phyloP scores from a whole-genome alignment of 2,113 vertebrate genomes.

The Abramis brama region DNA sequence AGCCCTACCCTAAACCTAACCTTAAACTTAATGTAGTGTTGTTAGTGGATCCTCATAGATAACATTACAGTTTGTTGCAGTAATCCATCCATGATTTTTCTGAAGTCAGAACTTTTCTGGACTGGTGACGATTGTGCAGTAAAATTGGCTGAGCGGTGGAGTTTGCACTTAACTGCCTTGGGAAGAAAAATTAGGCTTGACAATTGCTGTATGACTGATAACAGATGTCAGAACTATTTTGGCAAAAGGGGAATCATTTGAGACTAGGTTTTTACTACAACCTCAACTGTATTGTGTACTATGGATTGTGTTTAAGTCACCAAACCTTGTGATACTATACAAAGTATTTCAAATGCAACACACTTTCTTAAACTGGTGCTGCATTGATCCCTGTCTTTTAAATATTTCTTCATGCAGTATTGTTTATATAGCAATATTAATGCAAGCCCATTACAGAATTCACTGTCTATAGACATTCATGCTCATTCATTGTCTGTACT shows the following conservation, averaged over 20 bases:
- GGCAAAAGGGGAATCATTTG: neutral
- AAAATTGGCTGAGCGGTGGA: neutral
- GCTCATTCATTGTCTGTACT: neutral
- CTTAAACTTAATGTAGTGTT: no score
- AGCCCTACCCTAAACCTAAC: no score
- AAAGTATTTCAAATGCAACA: neutral
- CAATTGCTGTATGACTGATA: no score
- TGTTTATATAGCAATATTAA: no score
- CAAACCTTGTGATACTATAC: neutral
- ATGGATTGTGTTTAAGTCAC: neutral
- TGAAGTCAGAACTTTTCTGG: neutral
- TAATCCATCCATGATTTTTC: neutral
- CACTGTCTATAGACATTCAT: neutral
- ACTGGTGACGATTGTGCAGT: neutral
- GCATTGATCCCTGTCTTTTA: slow-evolving; percentile 22
- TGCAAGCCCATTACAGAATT: no score
- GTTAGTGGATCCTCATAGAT: no score
- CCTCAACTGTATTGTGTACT: neutral
- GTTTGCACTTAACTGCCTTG: neutral
- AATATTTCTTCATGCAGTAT: slow-evolving; percentile 36
- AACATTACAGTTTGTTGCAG: neutral
- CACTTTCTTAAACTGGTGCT: slow-evolving; percentile 36
- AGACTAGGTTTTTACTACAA: neutral
- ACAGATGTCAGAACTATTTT: neutral
- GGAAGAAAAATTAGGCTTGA: neutral